phyloP scores from a whole-genome alignment of 2,113 vertebrate genomes.

The Dicerorhinus sumatrensis region DNA sequence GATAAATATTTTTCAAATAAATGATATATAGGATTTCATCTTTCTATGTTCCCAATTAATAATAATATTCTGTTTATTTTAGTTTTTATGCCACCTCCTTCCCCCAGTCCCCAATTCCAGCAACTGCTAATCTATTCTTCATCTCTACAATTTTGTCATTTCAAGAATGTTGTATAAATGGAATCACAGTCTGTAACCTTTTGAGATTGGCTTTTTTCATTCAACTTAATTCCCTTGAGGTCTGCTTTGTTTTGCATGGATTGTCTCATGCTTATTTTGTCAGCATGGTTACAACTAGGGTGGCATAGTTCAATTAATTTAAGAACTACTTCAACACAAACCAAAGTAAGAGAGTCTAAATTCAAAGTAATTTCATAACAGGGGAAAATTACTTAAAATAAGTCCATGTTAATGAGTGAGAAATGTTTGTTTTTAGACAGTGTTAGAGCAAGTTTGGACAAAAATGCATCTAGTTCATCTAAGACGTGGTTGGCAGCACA shows the following conservation, averaged over 20 bases:
- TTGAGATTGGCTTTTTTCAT: neutral
- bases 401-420: neutral
- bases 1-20: slow-evolving; percentile 70
- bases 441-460: neutral
- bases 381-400: neutral
- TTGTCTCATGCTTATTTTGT: neutral
- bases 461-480: neutral
- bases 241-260: neutral
- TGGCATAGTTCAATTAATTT: slow-evolving; percentile 38
- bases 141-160: slow-evolving; percentile 52
- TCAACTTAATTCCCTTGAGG: neutral
- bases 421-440: neutral
- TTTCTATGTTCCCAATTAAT: slow-evolving; percentile 65
- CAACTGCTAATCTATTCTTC: slow-evolving; percentile 43
- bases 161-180: slow-evolving; percentile 26
- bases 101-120: neutral
- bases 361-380: slow-evolving; percentile 26
- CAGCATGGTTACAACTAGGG: neutral
- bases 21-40: slow-evolving; percentile 70
- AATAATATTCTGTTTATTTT: slow-evolving; percentile 51
- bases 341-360: neutral
- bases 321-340: neutral
- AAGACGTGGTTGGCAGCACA: neutral
- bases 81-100: neutral
- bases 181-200: neutral